These are phyloP conservation scores for Triplophysa tibetana DNA, from an alignment of 2,113 vertebrate species.

Conservation along the genomic window DNA sequence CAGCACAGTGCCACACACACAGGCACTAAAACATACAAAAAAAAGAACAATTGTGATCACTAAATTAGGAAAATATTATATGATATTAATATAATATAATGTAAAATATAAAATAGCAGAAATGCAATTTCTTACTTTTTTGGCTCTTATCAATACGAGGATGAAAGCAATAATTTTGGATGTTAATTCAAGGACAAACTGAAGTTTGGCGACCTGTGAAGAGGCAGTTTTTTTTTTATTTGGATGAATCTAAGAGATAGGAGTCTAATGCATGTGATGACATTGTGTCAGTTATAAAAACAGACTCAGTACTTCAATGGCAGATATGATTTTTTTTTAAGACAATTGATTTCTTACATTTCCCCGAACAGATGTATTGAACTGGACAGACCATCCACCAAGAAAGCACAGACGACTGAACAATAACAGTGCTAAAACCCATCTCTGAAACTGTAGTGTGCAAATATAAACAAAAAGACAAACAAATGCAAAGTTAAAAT, in stretches of 20 bases:
- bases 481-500: neutral
- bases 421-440: conserved; percentile 14
- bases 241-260: neutral
- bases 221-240: neutral
- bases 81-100: neutral
- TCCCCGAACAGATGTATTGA: neutral
- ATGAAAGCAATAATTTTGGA: conserved; percentile 24
- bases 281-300: neutral
- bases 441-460: neutral
- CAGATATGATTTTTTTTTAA: neutral
- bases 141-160: conserved; percentile 10
- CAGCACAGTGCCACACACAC: neutral
- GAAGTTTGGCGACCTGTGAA: conserved; percentile 25
- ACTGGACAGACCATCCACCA: neutral
- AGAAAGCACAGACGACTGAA: conserved; percentile 18
- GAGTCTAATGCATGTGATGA: no score
- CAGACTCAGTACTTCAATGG: neutral
- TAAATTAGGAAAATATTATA: neutral
- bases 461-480: neutral
- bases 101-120: neutral
- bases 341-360: conserved; percentile 6
- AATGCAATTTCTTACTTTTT: conserved; percentile 4
- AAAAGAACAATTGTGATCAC: neutral
- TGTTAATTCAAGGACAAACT: neutral
- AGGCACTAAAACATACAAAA: neutral